Evolutionary conservation across 2,113 vertebrate genomes (phyloP), one percentile per base, ranked within the genome.

Genomic region (Tachuris rubrigastra): DNA sequence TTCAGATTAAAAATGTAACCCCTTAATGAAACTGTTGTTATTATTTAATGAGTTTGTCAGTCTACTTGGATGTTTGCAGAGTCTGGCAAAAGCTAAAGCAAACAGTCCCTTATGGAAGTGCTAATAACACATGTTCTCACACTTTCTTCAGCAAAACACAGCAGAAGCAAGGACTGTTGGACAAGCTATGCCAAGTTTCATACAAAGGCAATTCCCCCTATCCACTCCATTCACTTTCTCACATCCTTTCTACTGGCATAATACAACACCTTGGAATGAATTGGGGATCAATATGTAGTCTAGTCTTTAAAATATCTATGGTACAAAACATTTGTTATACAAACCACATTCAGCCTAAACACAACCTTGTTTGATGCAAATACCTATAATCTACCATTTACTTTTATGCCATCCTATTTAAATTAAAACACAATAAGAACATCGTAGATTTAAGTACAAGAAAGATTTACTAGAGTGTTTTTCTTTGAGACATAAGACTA

Each of bases 51-150:
- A 39, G 6, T 82, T 58, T 56, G 12, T 41, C 75, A 77, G 33
- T 18, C 28, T 41, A 1, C 4, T 4, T 12, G 24, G 17, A 15
- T 58, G 6, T 47, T 13, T 27, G 0, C 37, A 41, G 4, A n/a
- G 30, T 33, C 14, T 53, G 30, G 52, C 1, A 4, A 22, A 28
- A 67, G 31, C 19, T 13, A 19, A 68, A 50, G 79, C 8, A 65
- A 74, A 47, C 10, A 37, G 20, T 16, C 47, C 31, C 24, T 88
- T 60, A 50, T 52, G 14, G 9, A n/a, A n/a, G 35, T 22, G 35
- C 16, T 87, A 2, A 13, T 25, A 35, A 47, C 37, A 19, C 0
- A 27, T 60, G 0, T 10, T 55, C 12, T 47, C n/a, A 21, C 18
- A 8, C 10, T 2, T 22, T 28, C 22, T 59, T 25, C 5, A 37